Base-by-base conservation (phyloP, 2,113 vertebrate species). In the Protobothrops flavoviridis region DNA sequence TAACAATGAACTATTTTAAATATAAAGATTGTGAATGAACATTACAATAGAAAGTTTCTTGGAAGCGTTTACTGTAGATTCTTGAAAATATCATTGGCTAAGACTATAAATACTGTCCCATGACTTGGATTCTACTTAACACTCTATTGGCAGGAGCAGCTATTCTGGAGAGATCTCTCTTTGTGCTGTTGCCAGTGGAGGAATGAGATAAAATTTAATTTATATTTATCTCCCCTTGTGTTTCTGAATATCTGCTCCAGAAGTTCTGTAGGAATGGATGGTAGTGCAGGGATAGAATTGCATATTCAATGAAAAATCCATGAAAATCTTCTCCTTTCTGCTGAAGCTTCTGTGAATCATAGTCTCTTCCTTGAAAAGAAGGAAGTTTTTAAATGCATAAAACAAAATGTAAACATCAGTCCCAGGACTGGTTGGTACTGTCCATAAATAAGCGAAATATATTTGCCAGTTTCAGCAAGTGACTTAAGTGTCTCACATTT, bases 1-100 rank as follows among this genome's bases (percentile, higher is more conserved):
- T 21, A 43, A 88, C 86, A 64, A 85, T 26, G 55, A 81, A 10
- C 5, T 87, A 90, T 91, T 61, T 93, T 90, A 93, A 93, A 33
- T 20, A 52, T 74, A 90, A 53, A 90, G 56, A 93, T 26, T 93
- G 86, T 90, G 29, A 64, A 87, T 53, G 48, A 53, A 26, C 24
- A 48, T 56, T 89, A 81, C 81, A 48, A 89, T 11, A 6, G 52
- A 92, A 52, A 23, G 50, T 55, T 92, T 74, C 8, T 43, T 29
- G 52, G 56, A 90, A 85, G 9, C n/a, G 53, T 90, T 93, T 85
- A 89, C 52, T 43, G 29, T 85, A 23, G 4, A 26, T 87, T 90
- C 26, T 85, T 33, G 45, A 90, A 64, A 24, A 33, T 26, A n/a
- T 90, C 39, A 85, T 87, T 93, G 29, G 56, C 7, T 24, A 64